phyloP scores from a whole-genome alignment of 2,888 invertebrate species.

The Morpho helenor region DNA sequence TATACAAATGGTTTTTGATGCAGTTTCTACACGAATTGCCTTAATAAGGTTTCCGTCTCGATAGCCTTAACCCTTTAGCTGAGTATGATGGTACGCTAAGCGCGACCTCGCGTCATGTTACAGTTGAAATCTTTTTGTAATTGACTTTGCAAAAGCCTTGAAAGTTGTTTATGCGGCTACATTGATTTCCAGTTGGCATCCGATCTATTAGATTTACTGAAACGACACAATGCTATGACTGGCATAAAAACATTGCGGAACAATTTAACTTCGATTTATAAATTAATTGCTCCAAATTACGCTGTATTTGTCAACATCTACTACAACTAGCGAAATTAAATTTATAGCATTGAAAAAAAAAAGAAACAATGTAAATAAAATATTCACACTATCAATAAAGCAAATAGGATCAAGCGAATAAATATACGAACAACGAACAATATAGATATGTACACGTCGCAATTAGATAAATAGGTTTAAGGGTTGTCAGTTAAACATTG shows the following conservation, averaged over 20 bases:
- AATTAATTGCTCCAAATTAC: conserved; percentile 1
- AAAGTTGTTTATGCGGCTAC: conserved; percentile 21
- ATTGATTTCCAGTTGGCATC: conserved; percentile 22
- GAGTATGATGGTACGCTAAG: not conserved
- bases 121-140: conserved; percentile 21
- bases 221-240: not conserved
- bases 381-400: too few species aligned
- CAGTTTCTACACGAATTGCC: too few species aligned
- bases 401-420: too few species aligned
- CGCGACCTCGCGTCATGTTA: conserved; percentile 12
- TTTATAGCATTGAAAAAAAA: not conserved
- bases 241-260: conserved; percentile 3
- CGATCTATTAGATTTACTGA: conserved; percentile 13
- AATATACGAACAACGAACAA: too few species aligned
- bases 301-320: not conserved
- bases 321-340: too few species aligned
- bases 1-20: too few species aligned
- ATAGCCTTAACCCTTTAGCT: too few species aligned
- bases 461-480: too few species aligned
- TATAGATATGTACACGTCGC: too few species aligned
- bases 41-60: too few species aligned
- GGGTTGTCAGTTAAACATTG: too few species aligned
- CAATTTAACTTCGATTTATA: not conserved
- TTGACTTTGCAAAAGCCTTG: conserved; percentile 26
- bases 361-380: too few species aligned